These are phyloP conservation scores for Cephalopholis sonnerati DNA, from an alignment of 2,113 vertebrate species.

Conservation along the genomic window DNA sequence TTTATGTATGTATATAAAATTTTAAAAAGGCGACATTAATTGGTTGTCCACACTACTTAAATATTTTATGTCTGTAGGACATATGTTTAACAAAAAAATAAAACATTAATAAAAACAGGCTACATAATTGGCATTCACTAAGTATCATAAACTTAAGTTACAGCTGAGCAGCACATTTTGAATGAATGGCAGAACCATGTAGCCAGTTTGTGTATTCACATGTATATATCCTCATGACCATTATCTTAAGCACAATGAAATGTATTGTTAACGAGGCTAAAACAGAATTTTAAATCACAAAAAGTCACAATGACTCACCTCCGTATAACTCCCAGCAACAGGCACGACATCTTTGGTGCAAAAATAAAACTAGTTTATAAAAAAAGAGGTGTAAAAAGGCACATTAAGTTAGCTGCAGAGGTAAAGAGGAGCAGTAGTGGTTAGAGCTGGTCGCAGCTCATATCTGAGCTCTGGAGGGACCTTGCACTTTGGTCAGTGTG, in stretches of 20 bases:
- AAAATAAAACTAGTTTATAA: neutral
- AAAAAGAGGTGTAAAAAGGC: conserved; percentile 16
- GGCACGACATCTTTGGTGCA: conserved; percentile 79
- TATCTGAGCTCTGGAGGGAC: conserved; percentile 69
- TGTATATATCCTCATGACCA: too few relatives aligned
- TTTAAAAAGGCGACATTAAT: too few relatives aligned
- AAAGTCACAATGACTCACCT: conserved; percentile 69
- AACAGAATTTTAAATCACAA: neutral
- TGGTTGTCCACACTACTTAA: too few relatives aligned
- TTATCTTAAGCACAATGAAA: neutral
- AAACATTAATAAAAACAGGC: neutral
- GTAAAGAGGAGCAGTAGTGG: neutral
- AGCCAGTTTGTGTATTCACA: neutral
- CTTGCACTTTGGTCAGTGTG: conserved; percentile 82
- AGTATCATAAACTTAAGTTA: neutral
- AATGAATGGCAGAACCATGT: neutral
- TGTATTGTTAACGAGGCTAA: neutral
- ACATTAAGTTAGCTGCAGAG: conserved; percentile 6
- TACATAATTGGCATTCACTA: neutral
- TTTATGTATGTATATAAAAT: neutral
- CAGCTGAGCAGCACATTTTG: neutral
- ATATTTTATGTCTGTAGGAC: too few relatives aligned
- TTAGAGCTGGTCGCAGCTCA: conserved; percentile 61
- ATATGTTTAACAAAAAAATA: too few relatives aligned
- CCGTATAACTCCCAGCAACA: conserved; percentile 79